Base-by-base conservation (phyloP, 2,113 vertebrate genomes). In the Vidua macroura region DNA sequence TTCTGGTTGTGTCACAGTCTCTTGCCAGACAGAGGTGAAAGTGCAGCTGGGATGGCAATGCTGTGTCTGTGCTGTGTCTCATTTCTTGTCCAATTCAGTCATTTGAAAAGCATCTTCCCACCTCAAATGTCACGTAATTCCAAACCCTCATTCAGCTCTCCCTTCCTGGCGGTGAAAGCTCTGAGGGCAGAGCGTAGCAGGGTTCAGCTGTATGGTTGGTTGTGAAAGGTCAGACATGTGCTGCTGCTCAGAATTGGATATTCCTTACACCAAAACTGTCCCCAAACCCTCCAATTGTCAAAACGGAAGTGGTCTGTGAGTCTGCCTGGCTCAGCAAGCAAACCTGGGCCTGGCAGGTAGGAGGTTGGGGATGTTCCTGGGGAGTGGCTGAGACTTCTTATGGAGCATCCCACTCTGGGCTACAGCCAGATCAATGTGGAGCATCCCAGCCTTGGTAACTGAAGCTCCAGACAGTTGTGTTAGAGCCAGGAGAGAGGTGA, bases 221-320 rank as follows among this genome's bases (percentile, higher is more conserved):
- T 83, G n/a, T 80, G 84, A 69, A 56, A 66, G 72, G 46, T 19
- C n/a, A 72, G 67, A 51, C 33, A 13, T 0, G 0, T 10, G 33
- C 48, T 82, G 4, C 44, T 78, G 3, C 31, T 23, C 56, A 28
- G 53, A 49, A 22, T 58, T 84, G 8, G 33, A 1, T 39, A 46
- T 86, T 86, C 64, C 30, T 82, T 28, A 39, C 41, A 35, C 33
- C 33, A 74, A 6, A 79, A 53, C 62, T 60, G 58, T 21, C 46
- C 63, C 59, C 55, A 77, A 46, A 39, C 10, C 13, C 31, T 55
- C 28, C 0, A 0, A 1, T 1, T 63, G 27, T 28, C 6, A 8
- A 14, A 92, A 21, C n/a, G 46, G 58, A 77, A 39, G n/a, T 0
- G 0, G 4, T 46, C 35, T 91, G n/a, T 49, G 35, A n/a, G 7